Base-by-base conservation (phyloP, 2,113 vertebrate species). In the Tauraco erythrolophus region DNA sequence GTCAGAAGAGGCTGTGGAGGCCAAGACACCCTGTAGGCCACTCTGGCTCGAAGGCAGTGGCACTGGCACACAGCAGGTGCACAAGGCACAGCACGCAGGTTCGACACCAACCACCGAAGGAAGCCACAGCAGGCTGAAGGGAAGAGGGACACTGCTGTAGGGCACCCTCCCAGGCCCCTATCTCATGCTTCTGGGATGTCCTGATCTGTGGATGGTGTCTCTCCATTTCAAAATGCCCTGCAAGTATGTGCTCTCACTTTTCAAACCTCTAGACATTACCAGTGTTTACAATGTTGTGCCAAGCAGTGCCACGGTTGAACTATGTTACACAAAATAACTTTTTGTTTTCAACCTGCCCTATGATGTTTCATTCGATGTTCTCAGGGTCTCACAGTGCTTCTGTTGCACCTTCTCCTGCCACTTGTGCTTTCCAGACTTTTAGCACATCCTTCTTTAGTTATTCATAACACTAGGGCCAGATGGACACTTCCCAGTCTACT, bases 401-500 rank as follows among this genome's bases (percentile, higher is more conserved):
- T 35, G 33, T 39, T 69, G 10, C 68, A 64, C 54, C 11, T 35
- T 27, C 37, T 50, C 37, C 61, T 11, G 11, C 6, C 12, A 75
- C 37, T 4, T 22, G 6, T 2, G 11, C 39, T 87, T 58, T 62
- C n/a, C 72, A 23, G 50, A 46, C 46, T 46, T 80, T 0, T 1
- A 53, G n/a, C 18, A 23, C 9, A 7, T 31, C 25, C 24, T 54
- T 37, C n/a, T 84, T n/a, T 22, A 16, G n/a, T 22, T 75, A 81
- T 1, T 28, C 51, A 25, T 3, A 5, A 33, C 35, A 41, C n/a
- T 4, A 65, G 14, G 23, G 8, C 31, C 45, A 37, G 56, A 19
- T 0, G 0, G n/a, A 57, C 0, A 1, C 28, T 37, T 62, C 60
- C 77, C 12, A 19, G 5, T 18, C 58, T 23, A n/a, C 9, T 17